A percentile compares a stretch with the other conserved stretches of the same genome.
phyloP scores from a whole-genome alignment of 2,797 vertebrate species.

The Sebastes vulpes region DNA sequence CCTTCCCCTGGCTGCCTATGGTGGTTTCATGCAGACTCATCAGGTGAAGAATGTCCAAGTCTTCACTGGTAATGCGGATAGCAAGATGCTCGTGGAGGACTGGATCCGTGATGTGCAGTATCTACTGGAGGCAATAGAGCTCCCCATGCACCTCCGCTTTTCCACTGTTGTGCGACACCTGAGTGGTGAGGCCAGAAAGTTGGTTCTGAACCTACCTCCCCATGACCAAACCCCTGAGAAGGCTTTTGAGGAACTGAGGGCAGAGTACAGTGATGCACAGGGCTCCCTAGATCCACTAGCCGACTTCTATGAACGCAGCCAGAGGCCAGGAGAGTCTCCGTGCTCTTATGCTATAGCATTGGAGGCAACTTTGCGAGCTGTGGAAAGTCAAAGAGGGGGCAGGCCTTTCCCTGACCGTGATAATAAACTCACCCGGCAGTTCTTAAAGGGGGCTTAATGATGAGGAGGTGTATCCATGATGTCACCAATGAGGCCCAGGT shows the following conservation, averaged over 20 bases:
- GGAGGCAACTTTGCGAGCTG: slow-evolving; percentile 23
- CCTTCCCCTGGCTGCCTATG: too few species aligned
- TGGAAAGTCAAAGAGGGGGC: slow-evolving; percentile 21
- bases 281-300: slow-evolving; percentile 34
- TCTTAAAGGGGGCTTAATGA: slow-evolving; percentile 37
- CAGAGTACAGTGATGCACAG: slow-evolving; percentile 46
- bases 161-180: too few species aligned
- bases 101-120: too few species aligned
- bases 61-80: too few species aligned
- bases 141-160: too few species aligned
- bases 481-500: slow-evolving; percentile 10
- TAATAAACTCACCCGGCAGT: slow-evolving; percentile 41
- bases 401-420: slow-evolving; percentile 39
- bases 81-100: too few species aligned
- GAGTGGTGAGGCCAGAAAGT: too few species aligned
- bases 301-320: slow-evolving; percentile 48
- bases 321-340: slow-evolving; percentile 20
- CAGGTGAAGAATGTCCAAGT: too few species aligned
- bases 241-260: slow-evolving; percentile 52
- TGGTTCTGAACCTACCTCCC: not conserved
- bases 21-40: too few species aligned
- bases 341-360: slow-evolving; percentile 51
- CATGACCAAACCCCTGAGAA: slow-evolving; percentile 34
- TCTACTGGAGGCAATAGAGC: too few species aligned
- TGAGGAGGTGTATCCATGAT: slow-evolving; percentile 31